Percentiles rank a stretch among this genome's conserved stretches.
Conservation (phyloP, 2,797 vertebrate species). For the Eospalax fontanierii region DNA sequence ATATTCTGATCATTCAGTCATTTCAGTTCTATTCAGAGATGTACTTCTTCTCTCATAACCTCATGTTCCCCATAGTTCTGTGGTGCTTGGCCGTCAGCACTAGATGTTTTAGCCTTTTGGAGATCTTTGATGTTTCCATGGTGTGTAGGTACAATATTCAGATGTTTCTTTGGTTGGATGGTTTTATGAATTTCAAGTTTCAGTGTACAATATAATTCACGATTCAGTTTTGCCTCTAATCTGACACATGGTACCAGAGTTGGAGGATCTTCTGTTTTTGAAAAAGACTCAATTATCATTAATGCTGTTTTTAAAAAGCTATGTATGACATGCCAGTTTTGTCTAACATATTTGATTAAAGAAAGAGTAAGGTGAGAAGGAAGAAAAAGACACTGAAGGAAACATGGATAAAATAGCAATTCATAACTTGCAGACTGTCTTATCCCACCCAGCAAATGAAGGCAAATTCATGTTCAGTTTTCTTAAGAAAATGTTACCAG, state of each 20-base stretch:
- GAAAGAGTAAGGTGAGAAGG: neutral
- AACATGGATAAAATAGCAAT: neutral
- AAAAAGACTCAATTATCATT: neutral
- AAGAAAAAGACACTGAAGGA: neutral
- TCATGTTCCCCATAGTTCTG: neutral
- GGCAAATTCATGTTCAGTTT: constrained; percentile 1
- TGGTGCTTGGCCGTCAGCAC: neutral
- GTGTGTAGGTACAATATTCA: neutral
- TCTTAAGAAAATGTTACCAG: constrained; percentile 3
- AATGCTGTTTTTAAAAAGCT: neutral
- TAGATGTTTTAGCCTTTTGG: neutral
- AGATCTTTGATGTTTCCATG: neutral
- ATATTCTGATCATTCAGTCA: neutral
- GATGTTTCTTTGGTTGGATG: neutral
- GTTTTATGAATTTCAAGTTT: constrained; percentile 36
- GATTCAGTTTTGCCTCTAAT: neutral
- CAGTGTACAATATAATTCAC: neutral
- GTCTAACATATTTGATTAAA: constrained; percentile 29
- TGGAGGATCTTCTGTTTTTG: neutral
- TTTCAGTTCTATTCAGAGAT: neutral
- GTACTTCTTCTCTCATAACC: neutral
- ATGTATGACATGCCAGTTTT: neutral
- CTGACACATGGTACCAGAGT: neutral
- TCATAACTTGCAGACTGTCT: neutral
- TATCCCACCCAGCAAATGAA: neutral